Base-by-base conservation (phyloP, 2,797 vertebrate genomes). In the Thunnus albacares region DNA sequence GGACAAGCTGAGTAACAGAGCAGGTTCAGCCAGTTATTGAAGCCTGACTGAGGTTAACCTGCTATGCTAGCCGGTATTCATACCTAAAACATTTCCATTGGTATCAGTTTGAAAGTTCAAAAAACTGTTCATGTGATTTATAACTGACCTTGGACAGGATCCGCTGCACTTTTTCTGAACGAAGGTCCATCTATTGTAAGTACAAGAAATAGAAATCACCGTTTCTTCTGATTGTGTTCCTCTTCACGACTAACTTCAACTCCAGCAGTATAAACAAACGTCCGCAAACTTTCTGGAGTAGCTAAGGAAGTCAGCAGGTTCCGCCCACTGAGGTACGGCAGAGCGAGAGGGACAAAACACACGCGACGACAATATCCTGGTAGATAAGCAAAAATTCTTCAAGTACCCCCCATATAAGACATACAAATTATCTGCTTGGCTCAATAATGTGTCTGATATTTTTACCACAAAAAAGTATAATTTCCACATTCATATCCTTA, bases 131-230 rank as follows among this genome's bases (percentile, higher is more conserved):
- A 0, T 51, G 0, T 14, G 0, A 0, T 17, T 9, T 17, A 8
- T 2, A 6, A 90, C 95, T 58, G 22, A 96, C 96, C 95, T 94
- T 96, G 1, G 90, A 90, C 2, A 96, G 89, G 62, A 92, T 88
- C 81, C 86, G 93, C 85, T 94, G 91, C 49, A 93, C 80, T 49
- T 92, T 81, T 49, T 96, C 95, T 14, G 93, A 81, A 2, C 65
- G 75, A 2, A 96, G 88, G 67, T 96, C 95, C 96, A 96, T 96
- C 64, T 90, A 77, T 66, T 49, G 4, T 20, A 53, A n/a, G 8
- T 30, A 12, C 6, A 13, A 73, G 14, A 5, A 38, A 5, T 8
- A 18, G 45, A 3, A 12, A 28, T 12, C 5, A 0, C 4, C 1
- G 0, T 38, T 41, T 0, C n/a, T 0, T 51, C 11, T 30, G 17